phyloP scores from a whole-genome alignment of 2,888 invertebrate species.

The Therioaphis trifolii region DNA sequence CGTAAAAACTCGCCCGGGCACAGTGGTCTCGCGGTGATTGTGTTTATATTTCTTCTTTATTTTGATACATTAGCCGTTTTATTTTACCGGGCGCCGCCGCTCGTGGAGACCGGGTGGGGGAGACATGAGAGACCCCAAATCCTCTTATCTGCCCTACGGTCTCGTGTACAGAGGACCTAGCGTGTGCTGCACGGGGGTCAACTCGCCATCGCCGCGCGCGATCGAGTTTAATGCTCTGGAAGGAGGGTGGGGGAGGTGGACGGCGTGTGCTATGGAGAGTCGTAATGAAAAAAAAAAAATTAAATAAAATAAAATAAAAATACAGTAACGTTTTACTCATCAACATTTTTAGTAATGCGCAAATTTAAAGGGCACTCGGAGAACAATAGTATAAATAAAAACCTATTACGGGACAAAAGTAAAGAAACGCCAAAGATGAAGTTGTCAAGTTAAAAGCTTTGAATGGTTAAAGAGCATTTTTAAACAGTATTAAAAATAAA shows the following conservation, averaged over 20 bases:
- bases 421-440: not conserved
- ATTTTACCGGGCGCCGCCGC: not conserved
- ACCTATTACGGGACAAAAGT: not conserved
- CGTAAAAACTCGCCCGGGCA: not conserved
- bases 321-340: not conserved
- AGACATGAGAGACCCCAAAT: too few relatives aligned
- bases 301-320: too few relatives aligned
- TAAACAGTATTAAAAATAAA: conserved; percentile 19
- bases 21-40: not conserved
- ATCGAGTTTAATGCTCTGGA: not conserved
- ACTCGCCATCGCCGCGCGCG: not conserved
- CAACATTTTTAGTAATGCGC: conserved; percentile 8
- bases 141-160: not conserved
- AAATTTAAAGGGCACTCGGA: conserved; percentile 4
- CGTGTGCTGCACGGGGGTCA: not conserved
- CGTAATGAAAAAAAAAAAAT: not conserved
- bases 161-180: not conserved
- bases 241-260: not conserved
- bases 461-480: conserved; percentile 12
- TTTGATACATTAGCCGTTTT: conserved; percentile 20
- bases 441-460: conserved; percentile 22
- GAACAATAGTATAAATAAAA: conserved; percentile 21
- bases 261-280: not conserved
- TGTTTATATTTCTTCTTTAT: conserved; percentile 26
- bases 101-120: too few relatives aligned